A percentile compares a stretch with the other conserved stretches of the same genome.
Conservation (phyloP, 1,140 invertebrate species). For the Drosophila arawakana region DNA sequence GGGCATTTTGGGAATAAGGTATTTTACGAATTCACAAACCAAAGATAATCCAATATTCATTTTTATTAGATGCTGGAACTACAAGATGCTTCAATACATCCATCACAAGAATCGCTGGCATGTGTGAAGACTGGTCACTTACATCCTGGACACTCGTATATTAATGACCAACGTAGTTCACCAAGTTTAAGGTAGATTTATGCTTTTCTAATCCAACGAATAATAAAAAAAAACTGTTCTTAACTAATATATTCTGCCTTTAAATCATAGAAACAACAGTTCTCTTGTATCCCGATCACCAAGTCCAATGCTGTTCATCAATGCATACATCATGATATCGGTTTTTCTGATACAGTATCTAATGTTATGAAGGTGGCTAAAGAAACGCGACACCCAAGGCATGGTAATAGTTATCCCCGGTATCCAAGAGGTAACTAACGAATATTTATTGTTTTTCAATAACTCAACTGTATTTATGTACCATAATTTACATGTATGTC, state of each 20-base stretch:
- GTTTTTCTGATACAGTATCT: constrained; percentile 96
- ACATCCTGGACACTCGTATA: constrained; percentile 88
- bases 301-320: constrained; percentile 89
- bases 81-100: constrained; percentile 89
- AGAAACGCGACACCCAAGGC: constrained; percentile 86
- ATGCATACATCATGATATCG: constrained; percentile 93
- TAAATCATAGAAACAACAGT: constrained; percentile 83
- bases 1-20: too few species aligned
- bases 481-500: constrained; percentile 22
- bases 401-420: constrained; percentile 85
- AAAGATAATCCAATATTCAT: constrained; percentile 3
- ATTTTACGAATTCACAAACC: too few species aligned
- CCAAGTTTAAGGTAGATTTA: constrained; percentile 90
- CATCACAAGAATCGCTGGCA: constrained; percentile 89
- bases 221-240: too few species aligned
- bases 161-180: constrained; percentile 90
- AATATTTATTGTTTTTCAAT: constrained; percentile 3
- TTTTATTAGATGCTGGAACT: constrained; percentile 87
- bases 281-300: constrained; percentile 86
- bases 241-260: neutral
- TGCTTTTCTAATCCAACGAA: neutral
- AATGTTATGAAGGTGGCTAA: constrained; percentile 97
- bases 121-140: constrained; percentile 87
- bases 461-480: constrained; percentile 37
- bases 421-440: constrained; percentile 82